These are phyloP conservation scores for Magallana gigas DNA, from an alignment of 1,140 invertebrate species.

Conservation along the genomic window DNA sequence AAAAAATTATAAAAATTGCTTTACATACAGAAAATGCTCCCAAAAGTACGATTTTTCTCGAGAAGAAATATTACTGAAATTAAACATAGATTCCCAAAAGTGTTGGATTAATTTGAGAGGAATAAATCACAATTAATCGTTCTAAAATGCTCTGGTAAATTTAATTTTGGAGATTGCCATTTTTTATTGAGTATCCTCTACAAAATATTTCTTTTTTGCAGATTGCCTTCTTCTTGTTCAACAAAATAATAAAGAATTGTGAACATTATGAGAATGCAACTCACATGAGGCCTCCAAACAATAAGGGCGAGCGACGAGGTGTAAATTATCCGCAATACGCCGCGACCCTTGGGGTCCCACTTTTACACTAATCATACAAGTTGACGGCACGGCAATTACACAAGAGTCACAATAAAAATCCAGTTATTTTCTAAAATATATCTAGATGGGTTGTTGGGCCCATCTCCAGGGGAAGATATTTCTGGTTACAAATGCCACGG, in stretches of 20 bases:
- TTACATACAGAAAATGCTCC: background rate
- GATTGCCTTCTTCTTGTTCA: slow-evolving; percentile 35
- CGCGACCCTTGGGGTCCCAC: slow-evolving; percentile 7
- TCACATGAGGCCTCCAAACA: background rate
- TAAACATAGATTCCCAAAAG: slow-evolving; percentile 20
- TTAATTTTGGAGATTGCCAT: slow-evolving; percentile 34
- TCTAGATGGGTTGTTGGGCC: slow-evolving; percentile 24
- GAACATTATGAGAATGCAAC: slow-evolving; percentile 21
- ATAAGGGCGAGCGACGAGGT: slow-evolving; percentile 15
- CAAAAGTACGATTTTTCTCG: background rate
- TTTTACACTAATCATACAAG: slow-evolving; percentile 33
- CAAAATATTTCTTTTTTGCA: slow-evolving; percentile 26
- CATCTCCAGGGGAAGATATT: background rate
- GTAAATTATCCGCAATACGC: slow-evolving; percentile 15
- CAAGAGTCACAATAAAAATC: slow-evolving; percentile 38
- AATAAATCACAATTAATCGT: slow-evolving; percentile 32
- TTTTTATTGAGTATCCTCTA: slow-evolving; percentile 7
- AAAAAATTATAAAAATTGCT: background rate
- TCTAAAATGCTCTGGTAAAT: slow-evolving; percentile 31
- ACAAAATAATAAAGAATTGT: slow-evolving; percentile 21
- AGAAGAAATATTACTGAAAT: slow-evolving; percentile 15
- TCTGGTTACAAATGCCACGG: slow-evolving; percentile 2
- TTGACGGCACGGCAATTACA: slow-evolving; percentile 23
- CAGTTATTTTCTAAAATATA: slow-evolving; percentile 35
- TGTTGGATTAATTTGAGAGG: slow-evolving; percentile 30